Evolutionary conservation across 1,140 invertebrate genomes (phyloP).

Genomic region (Belonocnema kinseyi): DNA sequence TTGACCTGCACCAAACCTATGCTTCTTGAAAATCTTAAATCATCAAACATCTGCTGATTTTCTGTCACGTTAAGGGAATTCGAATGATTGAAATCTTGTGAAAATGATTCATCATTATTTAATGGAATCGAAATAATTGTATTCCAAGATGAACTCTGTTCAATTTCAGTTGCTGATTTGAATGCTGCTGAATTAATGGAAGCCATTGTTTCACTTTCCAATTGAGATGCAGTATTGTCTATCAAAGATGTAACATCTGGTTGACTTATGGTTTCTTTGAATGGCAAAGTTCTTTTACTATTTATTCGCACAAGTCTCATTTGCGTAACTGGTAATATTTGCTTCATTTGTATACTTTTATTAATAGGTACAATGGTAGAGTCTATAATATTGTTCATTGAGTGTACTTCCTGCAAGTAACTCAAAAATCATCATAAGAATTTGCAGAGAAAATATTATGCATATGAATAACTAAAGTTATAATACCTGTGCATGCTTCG

Average conservation of each 20-base stretch:
- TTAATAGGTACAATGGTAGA: not conserved
- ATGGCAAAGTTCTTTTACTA: constrained; percentile 42
- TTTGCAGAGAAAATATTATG: constrained; percentile 28
- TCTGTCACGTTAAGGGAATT: constrained; percentile 22
- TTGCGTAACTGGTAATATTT: constrained; percentile 34
- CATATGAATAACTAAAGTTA: constrained; percentile 31
- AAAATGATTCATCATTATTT: not conserved
- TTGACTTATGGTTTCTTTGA: too few species aligned
- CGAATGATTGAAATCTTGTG: constrained; percentile 33
- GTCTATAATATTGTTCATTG: not conserved
- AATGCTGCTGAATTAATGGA: too few species aligned
- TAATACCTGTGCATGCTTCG: not conserved
- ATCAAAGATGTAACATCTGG: too few species aligned
- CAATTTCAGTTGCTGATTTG: too few species aligned
- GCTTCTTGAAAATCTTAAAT: not conserved
- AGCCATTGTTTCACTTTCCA: too few species aligned
- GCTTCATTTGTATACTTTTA: constrained; percentile 9
- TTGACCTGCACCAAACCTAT: constrained; percentile 67
- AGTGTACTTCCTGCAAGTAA: not conserved
- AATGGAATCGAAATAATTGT: too few species aligned
- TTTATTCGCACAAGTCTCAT: constrained; percentile 53
- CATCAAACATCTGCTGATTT: not conserved
- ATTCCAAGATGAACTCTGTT: too few species aligned
- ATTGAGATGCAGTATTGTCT: too few species aligned
- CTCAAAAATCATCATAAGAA: not conserved